These are phyloP conservation scores for Drosophila rubida DNA, from an alignment of 2,888 invertebrate species.

Conservation along the genomic window DNA sequence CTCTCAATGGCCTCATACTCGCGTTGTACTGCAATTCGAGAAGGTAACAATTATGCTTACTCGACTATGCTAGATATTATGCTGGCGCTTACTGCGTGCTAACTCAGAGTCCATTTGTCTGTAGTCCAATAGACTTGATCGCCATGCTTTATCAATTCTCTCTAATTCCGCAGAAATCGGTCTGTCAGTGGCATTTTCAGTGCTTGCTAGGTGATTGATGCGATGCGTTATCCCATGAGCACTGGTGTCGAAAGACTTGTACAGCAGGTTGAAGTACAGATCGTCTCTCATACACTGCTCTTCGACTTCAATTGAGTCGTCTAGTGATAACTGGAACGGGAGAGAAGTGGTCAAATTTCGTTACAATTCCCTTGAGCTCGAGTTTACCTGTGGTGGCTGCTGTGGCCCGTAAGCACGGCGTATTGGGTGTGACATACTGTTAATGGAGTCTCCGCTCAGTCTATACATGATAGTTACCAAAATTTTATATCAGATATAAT, in stretches of 20 bases:
- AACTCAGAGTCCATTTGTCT: slow-evolving; percentile 24
- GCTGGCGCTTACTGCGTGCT: slow-evolving; percentile 18
- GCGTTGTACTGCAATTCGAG: slow-evolving; percentile 28
- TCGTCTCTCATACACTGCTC: slow-evolving; percentile 39
- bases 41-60: background rate
- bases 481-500: slow-evolving; percentile 29
- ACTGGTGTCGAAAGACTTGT: slow-evolving; percentile 33
- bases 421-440: slow-evolving; percentile 12
- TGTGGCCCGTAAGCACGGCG: background rate
- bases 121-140: slow-evolving; percentile 20
- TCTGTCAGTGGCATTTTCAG: background rate
- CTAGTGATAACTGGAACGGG: slow-evolving; percentile 6
- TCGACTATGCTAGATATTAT: background rate
- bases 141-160: slow-evolving; percentile 13
- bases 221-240: background rate
- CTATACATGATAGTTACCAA: slow-evolving; percentile 35
- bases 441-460: slow-evolving; percentile 9
- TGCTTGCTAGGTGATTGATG: background rate
- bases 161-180: background rate
- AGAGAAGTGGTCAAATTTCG: too few species aligned
- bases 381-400: slow-evolving; percentile 13
- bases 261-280: slow-evolving; percentile 38
- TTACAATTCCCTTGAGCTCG: too few species aligned
- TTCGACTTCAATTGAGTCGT: slow-evolving; percentile 8
- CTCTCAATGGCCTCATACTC: slow-evolving; percentile 11